Conservation (phyloP, 2,113 vertebrate species). For the Dromas ardeola region DNA sequence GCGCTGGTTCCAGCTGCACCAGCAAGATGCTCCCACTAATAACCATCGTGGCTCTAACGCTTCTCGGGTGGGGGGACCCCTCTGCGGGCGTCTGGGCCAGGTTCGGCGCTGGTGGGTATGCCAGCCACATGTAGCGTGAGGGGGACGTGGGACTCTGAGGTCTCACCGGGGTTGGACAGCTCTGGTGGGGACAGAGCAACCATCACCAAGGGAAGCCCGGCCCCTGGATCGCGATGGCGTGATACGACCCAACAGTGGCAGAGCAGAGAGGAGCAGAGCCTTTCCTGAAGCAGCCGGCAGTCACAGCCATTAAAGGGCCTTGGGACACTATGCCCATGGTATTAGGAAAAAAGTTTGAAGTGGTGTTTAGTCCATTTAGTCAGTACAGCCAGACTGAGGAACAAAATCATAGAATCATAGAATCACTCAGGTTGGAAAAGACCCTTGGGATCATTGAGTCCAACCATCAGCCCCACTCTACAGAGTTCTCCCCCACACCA, state of each 20-base stretch:
- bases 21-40: background rate
- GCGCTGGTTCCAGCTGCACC: accelerated
- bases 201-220: background rate
- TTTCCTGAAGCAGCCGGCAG: background rate
- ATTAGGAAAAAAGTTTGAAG: background rate
- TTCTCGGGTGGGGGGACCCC: background rate
- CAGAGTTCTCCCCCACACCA: too few relatives aligned
- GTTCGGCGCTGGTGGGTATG: background rate
- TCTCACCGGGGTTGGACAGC: background rate
- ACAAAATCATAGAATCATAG: too few relatives aligned
- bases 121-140: accelerated
- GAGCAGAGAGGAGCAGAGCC: background rate
- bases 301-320: accelerated
- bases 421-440: too few relatives aligned
- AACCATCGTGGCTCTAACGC: background rate
- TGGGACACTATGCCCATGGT: background rate
- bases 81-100: background rate
- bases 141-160: background rate
- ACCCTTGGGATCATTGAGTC: too few relatives aligned
- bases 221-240: accelerated
- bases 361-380: background rate
- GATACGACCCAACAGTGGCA: too few relatives aligned
- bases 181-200: background rate
- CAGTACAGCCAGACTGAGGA: background rate
- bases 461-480: too few relatives aligned